phyloP scores from a whole-genome alignment of 2,113 vertebrate species.

The Tupaia tana region DNA sequence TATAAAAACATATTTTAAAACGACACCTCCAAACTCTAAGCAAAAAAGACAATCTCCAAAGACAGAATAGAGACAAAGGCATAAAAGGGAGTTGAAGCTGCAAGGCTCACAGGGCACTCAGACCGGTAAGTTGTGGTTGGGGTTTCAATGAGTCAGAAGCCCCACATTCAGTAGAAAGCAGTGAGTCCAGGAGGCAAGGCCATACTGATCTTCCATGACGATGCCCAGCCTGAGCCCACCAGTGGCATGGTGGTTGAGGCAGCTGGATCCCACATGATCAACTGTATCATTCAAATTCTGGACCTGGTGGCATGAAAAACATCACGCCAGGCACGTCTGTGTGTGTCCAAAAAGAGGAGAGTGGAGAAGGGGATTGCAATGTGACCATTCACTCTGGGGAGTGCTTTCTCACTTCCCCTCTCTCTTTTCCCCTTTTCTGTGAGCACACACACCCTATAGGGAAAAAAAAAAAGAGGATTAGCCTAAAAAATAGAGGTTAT shows the following conservation, averaged over 20 bases:
- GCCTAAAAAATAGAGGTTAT: neutral
- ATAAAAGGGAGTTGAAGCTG: neutral
- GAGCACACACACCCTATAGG: no score
- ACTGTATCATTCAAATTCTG: no score
- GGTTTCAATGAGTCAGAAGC: neutral
- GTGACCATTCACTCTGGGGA: no score
- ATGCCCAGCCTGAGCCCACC: neutral
- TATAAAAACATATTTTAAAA: neutral
- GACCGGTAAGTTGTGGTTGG: neutral
- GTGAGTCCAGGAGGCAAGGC: neutral
- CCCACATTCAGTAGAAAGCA: neutral
- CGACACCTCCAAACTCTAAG: neutral
- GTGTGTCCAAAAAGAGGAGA: no score
- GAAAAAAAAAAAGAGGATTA: no score
- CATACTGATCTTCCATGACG: neutral
- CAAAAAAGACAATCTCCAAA: neutral
- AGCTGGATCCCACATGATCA: no score
- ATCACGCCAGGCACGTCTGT: no score
- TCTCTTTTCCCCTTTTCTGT: no score
- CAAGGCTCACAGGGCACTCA: neutral
- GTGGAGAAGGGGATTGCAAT: no score
- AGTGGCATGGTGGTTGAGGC: no score
- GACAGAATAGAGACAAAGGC: neutral
- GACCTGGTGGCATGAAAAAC: no score
- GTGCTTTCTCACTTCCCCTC: no score